Conservation (phyloP, 2,888 invertebrate genomes). For the Uloborus plumipes region DNA sequence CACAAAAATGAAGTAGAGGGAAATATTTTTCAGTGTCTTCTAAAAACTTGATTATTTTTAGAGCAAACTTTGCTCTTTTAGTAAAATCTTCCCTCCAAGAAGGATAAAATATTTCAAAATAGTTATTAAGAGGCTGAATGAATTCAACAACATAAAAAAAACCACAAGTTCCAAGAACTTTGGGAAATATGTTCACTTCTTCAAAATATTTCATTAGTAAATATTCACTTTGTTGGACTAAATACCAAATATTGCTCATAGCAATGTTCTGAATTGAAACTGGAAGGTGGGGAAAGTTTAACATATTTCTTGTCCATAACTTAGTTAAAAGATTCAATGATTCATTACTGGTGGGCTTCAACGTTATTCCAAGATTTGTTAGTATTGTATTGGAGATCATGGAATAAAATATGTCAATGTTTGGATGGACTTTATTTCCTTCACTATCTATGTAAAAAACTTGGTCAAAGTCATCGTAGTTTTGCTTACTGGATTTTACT, state of each 20-base stretch:
- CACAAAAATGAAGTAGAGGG: conserved; percentile 78
- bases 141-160: conserved; percentile 79
- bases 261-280: conserved; percentile 67
- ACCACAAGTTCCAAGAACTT: conserved; percentile 79
- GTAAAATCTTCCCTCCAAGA: conserved; percentile 65
- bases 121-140: conserved; percentile 74
- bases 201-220: conserved; percentile 76
- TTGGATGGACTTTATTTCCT: conserved; percentile 46
- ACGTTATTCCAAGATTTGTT: conserved; percentile 38
- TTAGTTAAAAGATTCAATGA: conserved; percentile 37
- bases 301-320: conserved; percentile 58
- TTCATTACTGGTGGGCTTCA: background rate
- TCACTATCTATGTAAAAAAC: conserved; percentile 56
- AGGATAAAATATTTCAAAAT: conserved; percentile 62
- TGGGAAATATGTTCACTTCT: conserved; percentile 78
- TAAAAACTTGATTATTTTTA: conserved; percentile 77
- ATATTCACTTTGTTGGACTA: conserved; percentile 80
- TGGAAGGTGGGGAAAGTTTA: conserved; percentile 31
- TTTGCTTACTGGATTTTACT: conserved; percentile 73
- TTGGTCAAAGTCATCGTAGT: conserved; percentile 62
- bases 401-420: conserved; percentile 47
- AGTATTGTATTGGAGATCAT: conserved; percentile 61
- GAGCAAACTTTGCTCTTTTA: conserved; percentile 68
- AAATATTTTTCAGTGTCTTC: conserved; percentile 76
- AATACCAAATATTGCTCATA: conserved; percentile 78